Conservation (phyloP, 2,113 vertebrate species). For the Megalops atlanticus region DNA sequence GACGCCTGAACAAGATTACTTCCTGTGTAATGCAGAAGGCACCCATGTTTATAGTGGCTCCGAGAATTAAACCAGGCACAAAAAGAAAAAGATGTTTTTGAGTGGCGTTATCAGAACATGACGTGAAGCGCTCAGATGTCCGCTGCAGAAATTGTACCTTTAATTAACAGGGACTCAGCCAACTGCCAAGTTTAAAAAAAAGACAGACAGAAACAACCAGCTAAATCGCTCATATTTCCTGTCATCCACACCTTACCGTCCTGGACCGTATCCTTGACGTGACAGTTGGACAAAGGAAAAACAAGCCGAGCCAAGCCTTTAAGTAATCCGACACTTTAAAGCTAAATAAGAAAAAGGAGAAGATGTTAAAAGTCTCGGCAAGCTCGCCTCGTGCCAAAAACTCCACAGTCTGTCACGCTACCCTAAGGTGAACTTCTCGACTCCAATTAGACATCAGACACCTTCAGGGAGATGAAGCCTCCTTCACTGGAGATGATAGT, state of each 20-base stretch:
- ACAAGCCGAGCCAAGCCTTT: background rate
- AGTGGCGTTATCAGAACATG: background rate
- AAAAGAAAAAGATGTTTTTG: background rate
- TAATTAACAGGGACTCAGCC: constrained; percentile 1
- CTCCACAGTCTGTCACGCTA: background rate
- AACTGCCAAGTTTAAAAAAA: constrained; percentile 12
- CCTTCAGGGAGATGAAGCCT: constrained; percentile 6
- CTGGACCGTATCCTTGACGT: background rate
- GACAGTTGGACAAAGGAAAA: background rate
- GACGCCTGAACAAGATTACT: too few species aligned
- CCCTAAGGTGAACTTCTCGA: background rate
- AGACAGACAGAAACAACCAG: background rate
- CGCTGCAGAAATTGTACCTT: constrained; percentile 11
- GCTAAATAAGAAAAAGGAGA: background rate
- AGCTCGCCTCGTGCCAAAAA: background rate
- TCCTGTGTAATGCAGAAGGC: too few species aligned
- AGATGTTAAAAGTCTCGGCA: background rate
- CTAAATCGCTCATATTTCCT: constrained; percentile 2
- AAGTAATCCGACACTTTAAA: constrained; percentile 18
- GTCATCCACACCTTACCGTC: constrained; percentile 16
- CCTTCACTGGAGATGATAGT: background rate
- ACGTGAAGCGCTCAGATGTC: background rate
- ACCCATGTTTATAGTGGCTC: too few species aligned
- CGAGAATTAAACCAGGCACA: too few species aligned
- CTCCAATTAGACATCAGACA: background rate